A percentile compares a stretch with the other conserved stretches of the same genome.
These are phyloP conservation scores for Heterodera filipjevi DNA, from an alignment of 2,888 invertebrate species.

Conservation along the genomic window DNA sequence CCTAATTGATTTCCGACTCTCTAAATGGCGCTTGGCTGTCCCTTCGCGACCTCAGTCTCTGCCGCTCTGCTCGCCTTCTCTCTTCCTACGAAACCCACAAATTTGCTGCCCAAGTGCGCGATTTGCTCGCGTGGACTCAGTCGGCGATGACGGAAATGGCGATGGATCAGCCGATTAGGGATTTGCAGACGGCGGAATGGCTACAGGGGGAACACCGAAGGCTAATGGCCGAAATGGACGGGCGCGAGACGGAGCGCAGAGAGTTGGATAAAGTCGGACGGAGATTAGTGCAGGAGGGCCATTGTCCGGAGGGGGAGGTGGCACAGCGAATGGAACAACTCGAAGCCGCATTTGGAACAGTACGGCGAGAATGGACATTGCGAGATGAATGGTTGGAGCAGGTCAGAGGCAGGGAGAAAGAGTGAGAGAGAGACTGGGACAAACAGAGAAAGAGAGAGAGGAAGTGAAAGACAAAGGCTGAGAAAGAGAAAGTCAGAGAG, in stretches of 20 bases:
- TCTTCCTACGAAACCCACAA: conserved; percentile 87
- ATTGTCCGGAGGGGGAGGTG: conserved; percentile 75
- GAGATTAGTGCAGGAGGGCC: conserved; percentile 82
- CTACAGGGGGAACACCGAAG: conserved; percentile 79
- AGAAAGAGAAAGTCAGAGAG: neutral
- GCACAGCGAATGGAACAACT: conserved; percentile 69
- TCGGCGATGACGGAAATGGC: conserved; percentile 74
- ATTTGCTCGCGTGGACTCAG: conserved; percentile 66
- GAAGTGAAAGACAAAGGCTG: neutral
- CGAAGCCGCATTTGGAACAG: conserved; percentile 78
- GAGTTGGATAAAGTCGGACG: conserved; percentile 78
- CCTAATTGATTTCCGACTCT: conserved; percentile 72
- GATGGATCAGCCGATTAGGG: conserved; percentile 78
- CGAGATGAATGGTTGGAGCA: conserved; percentile 76
- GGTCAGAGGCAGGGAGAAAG: conserved; percentile 19
- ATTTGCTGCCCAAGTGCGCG: conserved; percentile 78
- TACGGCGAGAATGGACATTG: conserved; percentile 84
- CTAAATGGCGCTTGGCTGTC: conserved; percentile 84
- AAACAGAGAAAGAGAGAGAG: neutral
- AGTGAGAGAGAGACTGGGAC: neutral
- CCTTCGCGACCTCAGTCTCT: conserved; percentile 81
- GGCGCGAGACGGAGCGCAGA: conserved; percentile 80
- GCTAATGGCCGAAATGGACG: conserved; percentile 83
- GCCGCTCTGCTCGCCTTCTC: conserved; percentile 79
- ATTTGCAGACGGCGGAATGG: conserved; percentile 67